Evolutionary conservation across 1,140 invertebrate species (phyloP), one percentile per base, ranked within the genome.

Genomic region (Procambarus clarkii): DNA sequence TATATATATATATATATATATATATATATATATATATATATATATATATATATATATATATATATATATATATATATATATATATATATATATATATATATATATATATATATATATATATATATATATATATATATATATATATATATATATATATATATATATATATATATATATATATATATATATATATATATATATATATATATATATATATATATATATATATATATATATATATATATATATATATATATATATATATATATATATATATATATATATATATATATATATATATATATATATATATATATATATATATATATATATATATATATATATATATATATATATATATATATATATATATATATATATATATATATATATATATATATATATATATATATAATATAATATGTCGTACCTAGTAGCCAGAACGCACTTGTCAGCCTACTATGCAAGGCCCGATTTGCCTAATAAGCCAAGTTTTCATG

Each of bases 31-130:
- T 69, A 69, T 69, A 69, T 69, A 69, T 69, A 69, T 69, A 69
- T 69, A 69, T 69, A 69, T 69, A 69, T 69, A 69, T 69, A 69
- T 69, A 69, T 69, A 69, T 69, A 69, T 69, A 69, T 69, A 69
- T 69, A 69, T 69, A 69, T 69, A 69, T 69, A 69, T 69, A 69
- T 69, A 69, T 69, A 69, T 11, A n/a, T n/a, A n/a, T n/a, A n/a
- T n/a, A n/a, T n/a, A n/a, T n/a, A n/a, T n/a, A n/a, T n/a, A n/a
- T n/a, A n/a, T n/a, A n/a, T n/a, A n/a, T n/a, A n/a, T n/a, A n/a
- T n/a, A n/a, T n/a, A n/a, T n/a, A n/a, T n/a, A n/a, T n/a, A n/a
- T n/a, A n/a, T 69, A n/a, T n/a, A n/a, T n/a, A 69, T 11, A 13
- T n/a, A 69, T 13, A n/a, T 69, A 69, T 69, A 69, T 69, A 69